These are phyloP conservation scores for Drosophila nigricruria DNA, from an alignment of 2,888 invertebrate genomes.

Conservation along the genomic window DNA sequence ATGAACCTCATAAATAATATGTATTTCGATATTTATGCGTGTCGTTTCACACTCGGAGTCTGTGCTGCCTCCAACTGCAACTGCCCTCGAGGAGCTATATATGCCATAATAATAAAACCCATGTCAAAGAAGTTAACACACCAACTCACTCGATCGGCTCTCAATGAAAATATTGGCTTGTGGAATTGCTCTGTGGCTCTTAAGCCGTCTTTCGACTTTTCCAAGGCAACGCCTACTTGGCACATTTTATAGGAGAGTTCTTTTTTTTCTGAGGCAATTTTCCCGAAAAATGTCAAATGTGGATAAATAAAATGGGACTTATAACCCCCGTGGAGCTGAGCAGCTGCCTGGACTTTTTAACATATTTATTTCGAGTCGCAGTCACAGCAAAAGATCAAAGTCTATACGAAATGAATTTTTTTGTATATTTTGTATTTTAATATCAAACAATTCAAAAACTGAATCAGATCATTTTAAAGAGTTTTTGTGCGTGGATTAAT, in stretches of 20 bases:
- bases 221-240: conserved; percentile 58
- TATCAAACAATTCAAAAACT: too few relatives aligned
- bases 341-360: conserved; percentile 30
- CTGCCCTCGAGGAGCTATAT: conserved; percentile 13
- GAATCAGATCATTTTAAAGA: too few relatives aligned
- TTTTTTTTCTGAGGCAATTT: conserved; percentile 41
- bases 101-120: conserved; percentile 71
- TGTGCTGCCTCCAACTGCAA: conserved; percentile 3
- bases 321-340: conserved; percentile 49
- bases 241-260: conserved; percentile 1
- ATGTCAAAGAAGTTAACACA: conserved; percentile 74
- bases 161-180: conserved; percentile 74
- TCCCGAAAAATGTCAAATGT: conserved; percentile 58
- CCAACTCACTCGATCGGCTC: conserved; percentile 48
- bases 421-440: neutral
- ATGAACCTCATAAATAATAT: conserved; percentile 83
- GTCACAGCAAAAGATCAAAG: conserved; percentile 37
- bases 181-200: conserved; percentile 24
- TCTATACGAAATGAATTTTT: neutral
- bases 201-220: conserved; percentile 23
- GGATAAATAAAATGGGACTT: conserved; percentile 54
- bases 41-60: conserved; percentile 66
- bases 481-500: too few relatives aligned
- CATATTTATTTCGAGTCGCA: conserved; percentile 47
- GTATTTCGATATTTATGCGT: conserved; percentile 77